Conservation (phyloP, 2,888 invertebrate genomes). For the Leptinotarsa peninsularis region DNA sequence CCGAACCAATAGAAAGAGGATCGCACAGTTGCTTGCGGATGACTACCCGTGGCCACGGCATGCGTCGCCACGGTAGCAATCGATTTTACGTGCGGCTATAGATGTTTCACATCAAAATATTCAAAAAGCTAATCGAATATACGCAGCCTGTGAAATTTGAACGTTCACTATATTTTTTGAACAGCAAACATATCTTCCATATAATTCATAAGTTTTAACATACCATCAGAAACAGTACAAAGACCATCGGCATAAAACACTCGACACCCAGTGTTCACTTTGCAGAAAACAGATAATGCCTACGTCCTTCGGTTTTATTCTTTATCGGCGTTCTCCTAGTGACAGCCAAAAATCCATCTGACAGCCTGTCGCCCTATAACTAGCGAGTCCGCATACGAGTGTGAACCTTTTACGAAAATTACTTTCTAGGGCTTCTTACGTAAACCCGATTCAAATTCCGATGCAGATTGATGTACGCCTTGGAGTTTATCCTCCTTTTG, state of each 20-base stretch:
- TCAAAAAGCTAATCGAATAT: too few species aligned
- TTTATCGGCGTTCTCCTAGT: constrained; percentile 52
- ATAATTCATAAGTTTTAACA: neutral
- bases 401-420: constrained; percentile 62
- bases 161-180: too few species aligned
- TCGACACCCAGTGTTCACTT: constrained; percentile 56
- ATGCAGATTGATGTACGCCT: constrained; percentile 45
- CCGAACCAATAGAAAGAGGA: too few species aligned
- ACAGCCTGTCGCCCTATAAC: constrained; percentile 60
- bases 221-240: constrained; percentile 24
- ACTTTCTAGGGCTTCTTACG: constrained; percentile 56
- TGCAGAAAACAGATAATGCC: constrained; percentile 61
- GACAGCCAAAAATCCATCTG: constrained; percentile 62
- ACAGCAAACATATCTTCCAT: neutral
- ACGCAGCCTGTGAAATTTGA: too few species aligned
- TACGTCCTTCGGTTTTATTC: constrained; percentile 47
- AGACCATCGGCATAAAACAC: constrained; percentile 46
- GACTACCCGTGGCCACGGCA: too few species aligned
- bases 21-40: too few species aligned
- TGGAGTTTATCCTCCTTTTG: constrained; percentile 31
- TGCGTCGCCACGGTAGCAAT: too few species aligned
- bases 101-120: too few species aligned
- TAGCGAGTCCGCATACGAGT: constrained; percentile 51
- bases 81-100: too few species aligned
- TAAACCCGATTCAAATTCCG: constrained; percentile 53